Conservation (phyloP, 2,888 invertebrate species). For the Antheraea assamensis region DNA sequence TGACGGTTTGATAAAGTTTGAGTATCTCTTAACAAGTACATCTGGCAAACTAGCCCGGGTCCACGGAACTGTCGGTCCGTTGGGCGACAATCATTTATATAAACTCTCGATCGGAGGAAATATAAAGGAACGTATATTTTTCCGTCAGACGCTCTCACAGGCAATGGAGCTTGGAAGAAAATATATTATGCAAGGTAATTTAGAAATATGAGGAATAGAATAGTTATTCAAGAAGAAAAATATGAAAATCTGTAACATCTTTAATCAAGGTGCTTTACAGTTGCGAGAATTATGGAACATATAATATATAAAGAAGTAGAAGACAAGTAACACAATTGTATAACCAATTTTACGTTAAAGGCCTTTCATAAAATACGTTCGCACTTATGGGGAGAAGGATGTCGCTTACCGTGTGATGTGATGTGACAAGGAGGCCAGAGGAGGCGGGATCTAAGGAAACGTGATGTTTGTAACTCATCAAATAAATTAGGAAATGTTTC, state of each 20-base stretch:
- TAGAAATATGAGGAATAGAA: background rate
- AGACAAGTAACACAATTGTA: too few relatives aligned
- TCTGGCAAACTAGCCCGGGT: conserved; percentile 16
- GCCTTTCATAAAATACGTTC: too few relatives aligned
- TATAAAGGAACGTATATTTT: background rate
- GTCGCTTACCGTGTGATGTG: too few relatives aligned
- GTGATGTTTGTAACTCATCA: too few relatives aligned
- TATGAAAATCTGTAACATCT: background rate
- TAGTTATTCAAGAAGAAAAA: background rate
- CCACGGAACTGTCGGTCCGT: conserved; percentile 15
- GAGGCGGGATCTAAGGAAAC: too few relatives aligned
- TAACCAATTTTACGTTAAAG: too few relatives aligned
- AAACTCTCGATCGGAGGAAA: conserved; percentile 5
- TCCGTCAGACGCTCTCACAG: background rate
- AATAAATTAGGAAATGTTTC: too few relatives aligned
- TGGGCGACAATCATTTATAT: conserved; percentile 19
- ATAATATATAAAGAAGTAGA: too few relatives aligned
- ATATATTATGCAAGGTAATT: background rate
- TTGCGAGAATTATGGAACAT: too few relatives aligned
- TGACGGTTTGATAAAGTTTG: background rate
- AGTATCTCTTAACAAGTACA: conserved; percentile 8
- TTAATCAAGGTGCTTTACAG: too few relatives aligned
- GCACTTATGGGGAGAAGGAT: too few relatives aligned
- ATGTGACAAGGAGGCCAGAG: too few relatives aligned
- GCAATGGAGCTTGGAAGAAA: background rate